Evolutionary conservation across 2,888 invertebrate species (phyloP).

Genomic region (Eristalis tenax): DNA sequence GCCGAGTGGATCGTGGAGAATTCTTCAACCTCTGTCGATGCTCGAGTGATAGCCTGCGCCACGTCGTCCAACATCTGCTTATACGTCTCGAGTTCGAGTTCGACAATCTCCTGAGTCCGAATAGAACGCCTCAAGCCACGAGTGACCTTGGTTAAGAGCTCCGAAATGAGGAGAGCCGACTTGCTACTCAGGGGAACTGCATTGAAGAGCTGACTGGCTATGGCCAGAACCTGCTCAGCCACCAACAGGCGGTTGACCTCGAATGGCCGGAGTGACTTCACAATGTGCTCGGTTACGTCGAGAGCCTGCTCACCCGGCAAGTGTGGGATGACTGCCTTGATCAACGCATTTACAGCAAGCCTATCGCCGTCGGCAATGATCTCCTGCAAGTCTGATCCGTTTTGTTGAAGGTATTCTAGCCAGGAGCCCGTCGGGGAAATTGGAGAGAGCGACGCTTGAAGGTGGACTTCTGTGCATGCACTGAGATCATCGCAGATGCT

Average conservation of each 20-base stretch:
- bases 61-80: slow-evolving; percentile 44
- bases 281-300: slow-evolving; percentile 19
- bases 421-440: slow-evolving; percentile 20
- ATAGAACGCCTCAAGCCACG: slow-evolving; percentile 53
- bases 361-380: slow-evolving; percentile 61
- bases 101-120: slow-evolving; percentile 62
- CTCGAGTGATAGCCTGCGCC: slow-evolving; percentile 42
- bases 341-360: slow-evolving; percentile 50
- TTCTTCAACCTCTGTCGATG: slow-evolving; percentile 57
- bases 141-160: slow-evolving; percentile 58
- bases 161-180: slow-evolving; percentile 49
- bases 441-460: slow-evolving; percentile 55
- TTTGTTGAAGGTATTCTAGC: slow-evolving; percentile 31
- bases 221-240: slow-evolving; percentile 69
- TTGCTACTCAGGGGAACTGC: slow-evolving; percentile 52
- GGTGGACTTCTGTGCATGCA: slow-evolving; percentile 59
- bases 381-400: slow-evolving; percentile 40
- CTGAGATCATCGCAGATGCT: slow-evolving; percentile 72
- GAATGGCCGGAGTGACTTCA: slow-evolving; percentile 31
- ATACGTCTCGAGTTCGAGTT: slow-evolving; percentile 52
- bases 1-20: slow-evolving; percentile 59
- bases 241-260: slow-evolving; percentile 64
- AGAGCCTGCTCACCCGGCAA: slow-evolving; percentile 5
- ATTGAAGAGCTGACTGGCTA: slow-evolving; percentile 39
- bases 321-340: slow-evolving; percentile 41